Conservation (phyloP, 2,797 vertebrate genomes). For the Myioborus melanocephalus region DNA sequence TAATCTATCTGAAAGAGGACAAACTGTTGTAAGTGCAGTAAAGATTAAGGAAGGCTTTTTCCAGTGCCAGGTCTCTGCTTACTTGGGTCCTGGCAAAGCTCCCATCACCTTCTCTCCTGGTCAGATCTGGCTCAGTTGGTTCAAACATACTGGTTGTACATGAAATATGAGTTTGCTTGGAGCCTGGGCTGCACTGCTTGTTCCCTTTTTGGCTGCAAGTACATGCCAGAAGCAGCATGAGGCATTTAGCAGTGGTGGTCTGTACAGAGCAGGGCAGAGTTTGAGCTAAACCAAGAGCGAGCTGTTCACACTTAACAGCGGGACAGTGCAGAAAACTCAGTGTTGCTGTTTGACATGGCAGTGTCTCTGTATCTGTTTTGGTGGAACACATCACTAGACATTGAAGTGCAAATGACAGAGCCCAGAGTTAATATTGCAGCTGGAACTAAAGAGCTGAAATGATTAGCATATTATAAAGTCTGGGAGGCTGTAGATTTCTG, state of each 20-base stretch:
- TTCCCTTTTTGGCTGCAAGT: neutral
- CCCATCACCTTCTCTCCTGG: neutral
- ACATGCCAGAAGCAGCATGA: neutral
- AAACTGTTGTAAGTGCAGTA: neutral
- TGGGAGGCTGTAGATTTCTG: neutral
- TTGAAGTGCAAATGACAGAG: neutral
- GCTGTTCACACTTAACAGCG: neutral
- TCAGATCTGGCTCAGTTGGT: neutral
- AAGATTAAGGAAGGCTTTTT: conserved; percentile 12
- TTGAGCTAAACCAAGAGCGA: neutral
- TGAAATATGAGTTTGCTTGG: neutral
- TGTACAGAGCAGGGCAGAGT: neutral
- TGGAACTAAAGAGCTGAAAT: neutral
- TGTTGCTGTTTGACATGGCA: neutral
- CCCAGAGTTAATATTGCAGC: neutral
- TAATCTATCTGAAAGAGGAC: neutral
- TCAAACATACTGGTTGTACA: neutral
- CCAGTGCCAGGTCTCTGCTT: neutral
- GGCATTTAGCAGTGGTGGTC: neutral
- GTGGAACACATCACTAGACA: neutral
- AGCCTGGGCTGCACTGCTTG: neutral
- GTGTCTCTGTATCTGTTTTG: neutral
- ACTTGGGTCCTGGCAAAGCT: neutral
- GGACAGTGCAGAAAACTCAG: neutral
- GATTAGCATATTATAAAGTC: neutral